These are phyloP conservation scores for Coelopa pilipes DNA, from an alignment of 2,888 invertebrate species.

Conservation along the genomic window DNA sequence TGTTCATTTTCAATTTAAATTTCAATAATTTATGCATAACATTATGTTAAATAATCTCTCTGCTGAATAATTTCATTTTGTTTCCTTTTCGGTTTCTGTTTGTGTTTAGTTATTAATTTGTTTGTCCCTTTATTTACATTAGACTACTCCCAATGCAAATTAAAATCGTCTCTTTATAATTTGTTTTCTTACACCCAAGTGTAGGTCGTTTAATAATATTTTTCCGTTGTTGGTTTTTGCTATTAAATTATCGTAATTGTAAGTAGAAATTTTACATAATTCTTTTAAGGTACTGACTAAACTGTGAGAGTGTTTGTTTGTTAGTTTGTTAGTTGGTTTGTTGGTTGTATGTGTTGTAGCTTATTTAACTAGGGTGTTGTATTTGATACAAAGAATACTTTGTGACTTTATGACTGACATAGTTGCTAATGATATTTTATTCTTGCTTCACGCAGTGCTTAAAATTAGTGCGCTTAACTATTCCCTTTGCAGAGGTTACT, in stretches of 20 bases:
- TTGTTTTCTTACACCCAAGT: too few relatives aligned
- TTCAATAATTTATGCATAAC: slow-evolving; percentile 31
- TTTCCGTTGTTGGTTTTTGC: slow-evolving; percentile 21
- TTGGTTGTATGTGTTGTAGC: neutral
- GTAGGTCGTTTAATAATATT: slow-evolving; percentile 26
- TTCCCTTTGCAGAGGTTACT: slow-evolving; percentile 22
- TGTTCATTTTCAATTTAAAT: slow-evolving; percentile 31
- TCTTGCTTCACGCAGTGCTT: slow-evolving; percentile 12
- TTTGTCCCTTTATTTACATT: slow-evolving; percentile 39
- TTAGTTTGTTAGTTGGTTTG: neutral
- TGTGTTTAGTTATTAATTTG: slow-evolving; percentile 41
- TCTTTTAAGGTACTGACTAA: slow-evolving; percentile 30
- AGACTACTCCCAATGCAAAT: slow-evolving; percentile 41
- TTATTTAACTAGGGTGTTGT: slow-evolving; percentile 18
- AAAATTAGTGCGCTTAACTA: slow-evolving; percentile 17
- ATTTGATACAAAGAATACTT: slow-evolving; percentile 29
- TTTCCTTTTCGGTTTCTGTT: slow-evolving; percentile 36
- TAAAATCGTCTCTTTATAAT: slow-evolving; percentile 29
- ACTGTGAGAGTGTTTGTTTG: slow-evolving; percentile 12
- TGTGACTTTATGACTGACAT: slow-evolving; percentile 19
- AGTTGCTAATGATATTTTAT: slow-evolving; percentile 31
- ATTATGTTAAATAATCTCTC: slow-evolving; percentile 34
- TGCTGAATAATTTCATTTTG: slow-evolving; percentile 41
- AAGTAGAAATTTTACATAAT: slow-evolving; percentile 25
- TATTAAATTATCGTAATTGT: slow-evolving; percentile 29